Evolutionary conservation across 2,888 invertebrate genomes (phyloP).

Genomic region (Griposia aprilina): DNA sequence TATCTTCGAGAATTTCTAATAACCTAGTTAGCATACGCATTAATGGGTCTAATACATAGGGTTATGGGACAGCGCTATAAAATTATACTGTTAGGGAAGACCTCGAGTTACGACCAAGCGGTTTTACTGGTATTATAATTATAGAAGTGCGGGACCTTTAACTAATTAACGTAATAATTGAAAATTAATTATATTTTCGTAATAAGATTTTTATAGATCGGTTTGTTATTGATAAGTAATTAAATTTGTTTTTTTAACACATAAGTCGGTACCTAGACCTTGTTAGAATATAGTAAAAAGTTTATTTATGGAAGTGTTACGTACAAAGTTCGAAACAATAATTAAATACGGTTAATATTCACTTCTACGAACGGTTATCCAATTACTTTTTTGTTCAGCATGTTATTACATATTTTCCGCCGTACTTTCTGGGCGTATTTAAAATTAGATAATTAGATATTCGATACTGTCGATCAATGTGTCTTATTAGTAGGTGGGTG

Average conservation of each 20-base stretch:
- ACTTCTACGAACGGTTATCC: conserved; percentile 11
- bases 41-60: conserved; percentile 28
- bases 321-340: conserved; percentile 9
- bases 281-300: neutral
- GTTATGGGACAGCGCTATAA: conserved; percentile 30
- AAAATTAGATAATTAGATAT: conserved; percentile 45
- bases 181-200: conserved; percentile 3
- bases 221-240: neutral
- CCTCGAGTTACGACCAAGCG: neutral
- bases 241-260: neutral
- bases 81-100: conserved; percentile 22
- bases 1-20: conserved; percentile 9
- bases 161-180: conserved; percentile 12
- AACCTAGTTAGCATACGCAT: conserved; percentile 30
- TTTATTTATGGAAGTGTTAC: neutral
- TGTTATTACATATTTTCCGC: conserved; percentile 17
- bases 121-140: conserved; percentile 25
- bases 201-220: neutral
- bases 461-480: conserved; percentile 30
- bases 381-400: conserved; percentile 35
- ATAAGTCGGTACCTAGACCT: neutral
- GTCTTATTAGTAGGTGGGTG: conserved; percentile 53
- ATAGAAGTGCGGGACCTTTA: neutral
- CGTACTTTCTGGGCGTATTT: conserved; percentile 11
- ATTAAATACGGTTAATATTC: conserved; percentile 18